Percentiles rank a stretch among this genome's conserved stretches.
These are phyloP conservation scores for Gymnoscopelus microlampas DNA, from an alignment of 2,797 vertebrate species.

Conservation along the genomic window DNA sequence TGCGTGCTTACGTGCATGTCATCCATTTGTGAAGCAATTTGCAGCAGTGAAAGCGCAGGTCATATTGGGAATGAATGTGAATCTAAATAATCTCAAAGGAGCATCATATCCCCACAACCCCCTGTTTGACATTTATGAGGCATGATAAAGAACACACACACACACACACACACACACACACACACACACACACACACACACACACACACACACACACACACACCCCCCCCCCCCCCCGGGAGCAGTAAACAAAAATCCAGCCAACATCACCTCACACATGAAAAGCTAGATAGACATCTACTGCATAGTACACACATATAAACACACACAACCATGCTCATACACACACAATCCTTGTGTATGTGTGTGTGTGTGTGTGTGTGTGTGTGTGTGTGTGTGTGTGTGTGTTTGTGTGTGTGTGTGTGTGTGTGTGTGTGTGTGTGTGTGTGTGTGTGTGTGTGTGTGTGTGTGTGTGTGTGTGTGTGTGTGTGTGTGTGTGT, in stretches of 20 bases:
- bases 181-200: too few species aligned
- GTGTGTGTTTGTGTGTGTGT: neutral
- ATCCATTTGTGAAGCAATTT: slow-evolving; percentile 61
- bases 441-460: neutral
- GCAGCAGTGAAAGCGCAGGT: slow-evolving; percentile 29
- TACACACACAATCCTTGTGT: too few species aligned
- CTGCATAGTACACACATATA: too few species aligned
- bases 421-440: neutral
- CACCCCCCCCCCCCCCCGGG: too few species aligned
- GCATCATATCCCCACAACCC: slow-evolving; percentile 31
- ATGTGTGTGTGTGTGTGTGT: too few species aligned
- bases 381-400: neutral
- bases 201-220: too few species aligned
- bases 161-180: too few species aligned
- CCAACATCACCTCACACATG: too few species aligned
- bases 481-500: slow-evolving; percentile 2
- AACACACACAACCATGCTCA: too few species aligned
- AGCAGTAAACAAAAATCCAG: too few species aligned
- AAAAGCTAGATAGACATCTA: too few species aligned
- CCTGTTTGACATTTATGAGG: slow-evolving; percentile 53
- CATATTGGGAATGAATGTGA: slow-evolving; percentile 48
- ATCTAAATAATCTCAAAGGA: slow-evolving; percentile 63
- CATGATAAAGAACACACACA: slow-evolving; percentile 10
- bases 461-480: slow-evolving; percentile 1
- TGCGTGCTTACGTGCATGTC: slow-evolving; percentile 8